A percentile compares a stretch with the other conserved stretches of the same genome.
These are phyloP conservation scores for Amphiduros pacificus DNA, from an alignment of 2,888 invertebrate species.

Conservation along the genomic window DNA sequence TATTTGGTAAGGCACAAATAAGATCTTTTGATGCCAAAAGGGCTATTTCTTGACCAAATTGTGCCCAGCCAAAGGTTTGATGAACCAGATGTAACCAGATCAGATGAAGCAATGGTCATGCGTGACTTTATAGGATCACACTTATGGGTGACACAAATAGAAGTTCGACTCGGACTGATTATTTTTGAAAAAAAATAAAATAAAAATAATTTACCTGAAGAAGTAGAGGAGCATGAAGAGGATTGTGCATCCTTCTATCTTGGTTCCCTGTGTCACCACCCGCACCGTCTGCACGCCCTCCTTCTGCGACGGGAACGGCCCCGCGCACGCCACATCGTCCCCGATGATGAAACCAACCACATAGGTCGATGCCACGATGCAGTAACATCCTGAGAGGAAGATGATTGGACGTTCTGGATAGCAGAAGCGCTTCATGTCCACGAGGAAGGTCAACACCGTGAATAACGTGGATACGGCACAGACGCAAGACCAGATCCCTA, in stretches of 20 bases:
- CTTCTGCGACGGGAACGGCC: conserved; percentile 37
- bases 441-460: conserved; percentile 77
- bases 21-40: no score
- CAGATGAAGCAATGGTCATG: no score
- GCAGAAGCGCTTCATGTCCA: conserved; percentile 92
- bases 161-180: no score
- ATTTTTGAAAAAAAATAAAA: no score
- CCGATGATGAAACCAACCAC: conserved; percentile 65
- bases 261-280: conserved; percentile 69
- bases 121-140: no score
- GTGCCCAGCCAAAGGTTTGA: no score
- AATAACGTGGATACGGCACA: conserved; percentile 90
- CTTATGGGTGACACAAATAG: no score
- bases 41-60: no score
- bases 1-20: no score
- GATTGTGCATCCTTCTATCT: conserved; percentile 75
- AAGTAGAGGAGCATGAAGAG: conserved; percentile 90
- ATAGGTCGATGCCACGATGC: conserved; percentile 91
- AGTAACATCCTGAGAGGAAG: conserved; percentile 92
- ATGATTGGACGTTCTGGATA: conserved; percentile 98
- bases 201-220: no score
- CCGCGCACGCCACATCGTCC: conserved; percentile 60
- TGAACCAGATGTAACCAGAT: no score
- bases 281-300: conserved; percentile 27
- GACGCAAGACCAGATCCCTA: conserved; percentile 88